Base-by-base conservation (phyloP, 2,113 vertebrate genomes). In the Microcebus ravelobensis region DNA sequence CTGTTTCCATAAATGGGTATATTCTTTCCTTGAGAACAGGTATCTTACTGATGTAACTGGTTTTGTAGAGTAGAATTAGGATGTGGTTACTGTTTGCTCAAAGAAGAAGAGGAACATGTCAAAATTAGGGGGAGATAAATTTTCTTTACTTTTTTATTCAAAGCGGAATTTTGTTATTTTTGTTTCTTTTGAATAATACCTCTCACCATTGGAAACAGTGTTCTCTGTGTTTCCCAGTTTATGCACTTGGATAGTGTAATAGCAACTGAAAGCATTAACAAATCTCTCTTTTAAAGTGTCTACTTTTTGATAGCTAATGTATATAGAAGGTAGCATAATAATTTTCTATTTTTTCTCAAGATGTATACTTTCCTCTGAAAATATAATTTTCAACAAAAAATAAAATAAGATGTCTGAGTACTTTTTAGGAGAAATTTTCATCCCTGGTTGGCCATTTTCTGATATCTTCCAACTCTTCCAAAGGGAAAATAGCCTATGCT, bases 61-160 rank as follows among this genome's bases (percentile, higher is more conserved):
- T 10, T 61, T 39, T 59, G 45, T 80, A 73, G 27, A 18, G 0
- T 11, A 91, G 31, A 13, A 61, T 1, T 39, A 6, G 27, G 31
- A 93, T 27, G 36, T 7, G 70, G 20, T 71, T 39, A 31, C 14
- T 76, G 12, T 96, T 96, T 94, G 50, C 85, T 74, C 8, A 55
- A 3, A 65, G 52, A 63, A 87, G 13, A 63, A 87, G 13, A 8
- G 59, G 15, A 39, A 55, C 5, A 18, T 45, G 52, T 87, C 94
- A 57, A 9, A 92, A 87, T 29, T 70, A 1, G 0, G 0, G 84
- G 5, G 6, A 95, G 13, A 42, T 29, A 80, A 85, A 1, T 39
- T 71, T 87, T 31, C 67, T 45, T 95, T 89, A 31, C 57, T 91
- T 97, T 70, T 95, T 61, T 45, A 74, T 55, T 61, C 89, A 86